These are phyloP conservation scores for Crypturellus tataupa DNA, from an alignment of 2,797 vertebrate species.

Conservation along the genomic window DNA sequence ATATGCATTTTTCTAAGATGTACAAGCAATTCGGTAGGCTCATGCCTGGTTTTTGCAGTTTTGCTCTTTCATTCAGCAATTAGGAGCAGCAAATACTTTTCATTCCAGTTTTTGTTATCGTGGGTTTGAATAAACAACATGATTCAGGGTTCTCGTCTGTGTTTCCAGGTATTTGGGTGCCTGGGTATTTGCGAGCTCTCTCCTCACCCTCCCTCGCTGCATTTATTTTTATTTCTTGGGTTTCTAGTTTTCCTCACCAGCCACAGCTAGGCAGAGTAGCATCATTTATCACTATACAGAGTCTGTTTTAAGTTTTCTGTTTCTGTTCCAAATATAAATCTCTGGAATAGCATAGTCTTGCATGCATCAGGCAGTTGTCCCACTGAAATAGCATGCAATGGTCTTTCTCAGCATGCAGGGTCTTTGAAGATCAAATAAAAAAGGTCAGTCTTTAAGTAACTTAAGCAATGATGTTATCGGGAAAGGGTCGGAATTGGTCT, in stretches of 20 bases:
- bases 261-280: constrained; percentile 60
- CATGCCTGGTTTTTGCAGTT: background rate
- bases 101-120: background rate
- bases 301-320: constrained; percentile 73
- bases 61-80: background rate
- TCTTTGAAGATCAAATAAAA: constrained; percentile 79
- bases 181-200: background rate
- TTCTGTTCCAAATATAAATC: constrained; percentile 76
- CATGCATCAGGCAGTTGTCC: constrained; percentile 67
- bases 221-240: constrained; percentile 18
- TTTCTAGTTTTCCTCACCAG: constrained; percentile 51
- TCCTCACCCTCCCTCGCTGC: background rate
- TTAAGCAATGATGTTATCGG: constrained; percentile 56
- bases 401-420: constrained; percentile 63
- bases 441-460: constrained; percentile 68
- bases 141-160: background rate
- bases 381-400: constrained; percentile 53
- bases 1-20: constrained; percentile 18
- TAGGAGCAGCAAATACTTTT: constrained; percentile 29
- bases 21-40: background rate
- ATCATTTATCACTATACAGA: constrained; percentile 66
- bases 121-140: background rate
- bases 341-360: constrained; percentile 57
- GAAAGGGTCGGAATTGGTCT: constrained; percentile 55
- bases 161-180: constrained; percentile 7